Base-by-base conservation (phyloP, 2,797 vertebrate species). In the Loriculus beryllinus region DNA sequence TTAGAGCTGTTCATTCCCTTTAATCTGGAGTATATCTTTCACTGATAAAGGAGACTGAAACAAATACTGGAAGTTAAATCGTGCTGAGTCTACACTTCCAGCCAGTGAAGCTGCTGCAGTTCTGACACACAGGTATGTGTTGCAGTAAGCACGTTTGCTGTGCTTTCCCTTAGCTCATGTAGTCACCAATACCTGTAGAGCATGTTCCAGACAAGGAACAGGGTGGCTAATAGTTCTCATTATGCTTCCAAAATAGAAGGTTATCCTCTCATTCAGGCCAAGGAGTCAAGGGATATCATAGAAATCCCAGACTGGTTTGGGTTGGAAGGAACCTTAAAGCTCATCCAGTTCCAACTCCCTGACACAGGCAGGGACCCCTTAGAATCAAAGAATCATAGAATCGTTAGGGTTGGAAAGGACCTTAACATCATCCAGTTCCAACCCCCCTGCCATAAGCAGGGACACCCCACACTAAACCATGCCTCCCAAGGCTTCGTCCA, bases 1-100 rank as follows among this genome's bases (percentile, higher is more conserved):
- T 47, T 64, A 65, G 63, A 69, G 74, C 89, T 71, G 45, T 47
- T 84, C 67, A 6, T 86, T 88, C 28, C 57, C 25, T 81, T 93
- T 86, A 52, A 68, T 79, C 62, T 35, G 1, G 25, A 75, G 37
- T 51, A 4, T 47, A 43, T 89, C 62, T 82, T n/a, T 35, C 47
- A 42, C 63, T 64, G 52, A 9, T 85, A 76, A 82, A 86, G 75
- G 57, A 59, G 75, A 28, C 22, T 18, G 64, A n/a, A 59, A 78
- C 40, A 37, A 14, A 37, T 35, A 39, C 57, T 10, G 7, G 6
- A 33, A 88, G 57, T 64, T 39, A 33, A 40, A 68, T 75, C 57
- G 51, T 59, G 84, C 92, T 84, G 92, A 81, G 51, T 28, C 68
- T 45, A 3, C 39, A 6, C 35, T 90, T 80, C 6, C n/a, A 43